Evolutionary conservation across 2,888 invertebrate species (phyloP), one percentile per base, ranked within the genome.

Genomic region (Biston betularia): DNA sequence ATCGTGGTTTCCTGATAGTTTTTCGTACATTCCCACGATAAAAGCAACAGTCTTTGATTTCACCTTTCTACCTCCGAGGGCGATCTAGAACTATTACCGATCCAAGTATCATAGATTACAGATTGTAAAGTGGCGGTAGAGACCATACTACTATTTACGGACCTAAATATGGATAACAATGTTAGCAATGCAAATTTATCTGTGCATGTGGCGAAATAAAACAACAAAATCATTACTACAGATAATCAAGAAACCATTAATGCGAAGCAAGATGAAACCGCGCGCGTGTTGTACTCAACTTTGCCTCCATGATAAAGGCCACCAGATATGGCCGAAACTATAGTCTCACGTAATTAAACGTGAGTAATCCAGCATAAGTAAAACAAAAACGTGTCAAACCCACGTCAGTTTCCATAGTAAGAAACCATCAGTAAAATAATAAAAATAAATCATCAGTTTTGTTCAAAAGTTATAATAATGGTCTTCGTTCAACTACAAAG

Each of bases 41-140:
- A 57, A 77, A 73, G 73, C 72, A 53, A 72, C 62, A 42, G 67
- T 50, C 73, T 59, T 71, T 60, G 64, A 75, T 75, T 70, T 71
- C 63, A 65, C 62, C 46, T 53, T 35, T 61, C 65, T 69, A 63
- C 46, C 63, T 60, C 73, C 70, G 61, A 59, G 55, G 70, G 73
- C 71, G 68, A 64, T 71, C 65, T 24, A 57, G n/a, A 55, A 38
- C 53, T 9, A 55, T 54, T 59, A 42, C 56, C 8, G 33, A 59
- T 46, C 35, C 54, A 6, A 38, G 35, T 48, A 54, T 58, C 48
- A 57, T 48, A 34, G 62, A 55, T 45, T 34, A 48, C 49, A 57
- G 53, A 65, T 53, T 42, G 24, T 61, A 56, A 46, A 40, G 40
- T 56, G n/a, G 56, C 34, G 54, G 53, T 45, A 62, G 24, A 58